Base-by-base conservation (phyloP, 1,140 invertebrate species). In the Solen grandis region DNA sequence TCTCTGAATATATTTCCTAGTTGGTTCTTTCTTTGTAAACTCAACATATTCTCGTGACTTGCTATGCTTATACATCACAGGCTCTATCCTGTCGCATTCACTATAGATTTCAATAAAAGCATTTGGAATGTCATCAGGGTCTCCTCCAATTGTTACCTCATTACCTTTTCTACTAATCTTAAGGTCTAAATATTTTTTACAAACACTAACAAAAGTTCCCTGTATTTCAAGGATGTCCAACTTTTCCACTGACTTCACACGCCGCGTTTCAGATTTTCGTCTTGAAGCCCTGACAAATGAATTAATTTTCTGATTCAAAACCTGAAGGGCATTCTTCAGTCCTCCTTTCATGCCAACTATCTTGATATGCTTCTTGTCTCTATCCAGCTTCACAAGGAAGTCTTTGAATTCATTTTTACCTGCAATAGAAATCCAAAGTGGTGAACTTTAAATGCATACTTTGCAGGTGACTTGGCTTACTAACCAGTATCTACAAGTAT, bases 341-440 rank as follows among this genome's bases (percentile, higher is more conserved):
- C 38, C 38, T 2, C 5, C 36, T 46, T 78, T 78, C n/a, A 69
- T 66, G 14, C 75, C 75, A 46, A 78, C 55, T 10, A 78, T 14
- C 41, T 78, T 78, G 3, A 78, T 36, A 14, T 35, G 54, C 41
- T 66, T 78, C 55, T 52, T 55, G 13, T 78, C 65, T 19, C 65
- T 38, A 31, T 78, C 63, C 60, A 52, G 75, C 60, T 78, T 78
- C 55, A 78, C 36, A n/a, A 78, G 55, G 16, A 78, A 25, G 35
- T 78, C 75, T 38, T 78, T 78, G 19, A 78, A 66, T 59, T 78
- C 75, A 33, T 63, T 63, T 60, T 35, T 78, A 29, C 65, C 75
- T 78, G 41, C 22, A 68, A 68, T 59, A 33, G 22, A 27, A 35
- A 59, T 16, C 38, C 5, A 31, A n/a, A n/a, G n/a, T n/a, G n/a